These are phyloP conservation scores for Cydia strobilella DNA, from an alignment of 1,140 invertebrate species.

Conservation along the genomic window DNA sequence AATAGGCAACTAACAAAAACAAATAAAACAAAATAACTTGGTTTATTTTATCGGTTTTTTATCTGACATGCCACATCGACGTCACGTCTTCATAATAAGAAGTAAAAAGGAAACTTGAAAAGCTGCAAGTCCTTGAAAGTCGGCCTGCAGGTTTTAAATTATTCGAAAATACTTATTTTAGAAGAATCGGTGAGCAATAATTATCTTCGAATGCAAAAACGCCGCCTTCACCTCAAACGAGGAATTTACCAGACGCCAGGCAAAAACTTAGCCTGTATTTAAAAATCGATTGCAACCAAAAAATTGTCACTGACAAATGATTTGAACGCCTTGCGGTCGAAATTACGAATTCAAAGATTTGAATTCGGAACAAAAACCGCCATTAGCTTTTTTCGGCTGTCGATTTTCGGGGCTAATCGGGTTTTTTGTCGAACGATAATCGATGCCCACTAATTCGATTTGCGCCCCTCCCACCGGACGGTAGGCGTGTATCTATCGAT, in stretches of 20 bases:
- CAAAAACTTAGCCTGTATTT: constrained; percentile 73
- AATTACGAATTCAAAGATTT: constrained; percentile 74
- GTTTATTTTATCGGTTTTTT: no score
- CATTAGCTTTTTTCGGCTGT: constrained; percentile 75
- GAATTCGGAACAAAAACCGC: constrained; percentile 78
- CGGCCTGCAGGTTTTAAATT: not conserved
- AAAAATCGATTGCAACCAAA: constrained; percentile 47
- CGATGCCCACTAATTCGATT: constrained; percentile 31
- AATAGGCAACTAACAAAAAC: not conserved
- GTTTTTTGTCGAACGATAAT: constrained; percentile 34
- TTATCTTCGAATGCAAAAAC: constrained; percentile 44
- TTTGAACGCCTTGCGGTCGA: constrained; percentile 68
- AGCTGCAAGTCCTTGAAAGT: no score
- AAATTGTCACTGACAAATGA: constrained; percentile 78
- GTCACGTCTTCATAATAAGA: no score
- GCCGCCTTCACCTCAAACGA: constrained; percentile 44
- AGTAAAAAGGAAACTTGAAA: no score
- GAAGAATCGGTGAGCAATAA: constrained; percentile 39
- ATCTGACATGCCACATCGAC: no score
- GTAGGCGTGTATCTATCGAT: constrained; percentile 31
- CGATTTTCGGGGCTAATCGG: constrained; percentile 57
- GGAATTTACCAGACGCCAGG: constrained; percentile 45
- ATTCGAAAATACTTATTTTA: constrained; percentile 26
- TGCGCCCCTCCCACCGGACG: constrained; percentile 19
- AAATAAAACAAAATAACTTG: not conserved